Base-by-base conservation (phyloP, 2,888 invertebrate species). In the Tetranychus piercei region DNA sequence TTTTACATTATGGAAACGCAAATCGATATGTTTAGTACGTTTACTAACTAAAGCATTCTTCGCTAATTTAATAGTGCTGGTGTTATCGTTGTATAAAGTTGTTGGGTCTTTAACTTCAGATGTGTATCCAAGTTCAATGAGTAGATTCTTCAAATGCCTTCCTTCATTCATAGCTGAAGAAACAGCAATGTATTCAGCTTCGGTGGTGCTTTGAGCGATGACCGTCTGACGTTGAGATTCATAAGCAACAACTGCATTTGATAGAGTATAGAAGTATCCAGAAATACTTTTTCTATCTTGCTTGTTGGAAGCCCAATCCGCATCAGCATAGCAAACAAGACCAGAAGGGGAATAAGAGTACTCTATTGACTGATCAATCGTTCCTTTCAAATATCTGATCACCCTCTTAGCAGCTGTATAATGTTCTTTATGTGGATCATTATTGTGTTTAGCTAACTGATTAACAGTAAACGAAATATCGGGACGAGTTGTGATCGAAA, bases 11-110 rank as follows among this genome's bases (percentile, higher is more conserved):
- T 78, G 78, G 73, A 77, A 78, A 20, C 77, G 55, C 0, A 80
- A 72, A 44, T 75, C 77, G 11, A 80, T 79, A 72, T 80, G 80
- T 69, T 80, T 80, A 0, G 78, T 78, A 44, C 77, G 67, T 4
- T 76, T 70, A 69, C 78, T 78, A 34, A 76, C 74, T 64, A 78
- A 78, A 5, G 77, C 77, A 73, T 80, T 80, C 1, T 78, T 73
- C 1, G 77, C 77, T 4, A 80, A 66, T n/a, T 73, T 76, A 7
- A 79, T 78, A 5, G 79, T 78, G 34, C 77, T 77, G 43, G 75
- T 76, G 72, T 79, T 79, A 74, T 80, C 79, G 1, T 76, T 70
- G n/a, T 43, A 65, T 43, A 75, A 11, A 20, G 44, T 64, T 34
- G 71, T 34, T 15, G 73, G 45, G 6, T 45, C 45, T 45, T 6